These are phyloP conservation scores for Eumeta japonica DNA, from an alignment of 1,140 invertebrate genomes.

Conservation along the genomic window DNA sequence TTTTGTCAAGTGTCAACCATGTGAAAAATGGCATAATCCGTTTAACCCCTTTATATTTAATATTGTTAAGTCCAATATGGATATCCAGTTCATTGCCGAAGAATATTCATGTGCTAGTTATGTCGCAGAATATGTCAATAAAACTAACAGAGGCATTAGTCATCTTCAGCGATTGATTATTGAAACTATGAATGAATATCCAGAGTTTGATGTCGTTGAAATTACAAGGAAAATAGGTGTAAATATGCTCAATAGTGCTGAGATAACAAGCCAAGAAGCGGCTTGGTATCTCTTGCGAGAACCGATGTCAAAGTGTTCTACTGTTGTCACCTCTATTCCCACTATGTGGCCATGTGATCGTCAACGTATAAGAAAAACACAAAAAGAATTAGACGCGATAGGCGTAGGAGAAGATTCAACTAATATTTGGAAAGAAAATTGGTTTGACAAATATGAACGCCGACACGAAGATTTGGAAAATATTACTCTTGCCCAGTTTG, in stretches of 20 bases:
- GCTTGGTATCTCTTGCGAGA: background rate
- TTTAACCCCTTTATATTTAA: background rate
- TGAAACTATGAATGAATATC: slow-evolving; percentile 30
- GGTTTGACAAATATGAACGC: background rate
- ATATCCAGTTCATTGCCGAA: slow-evolving; percentile 31
- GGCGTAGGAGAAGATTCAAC: background rate
- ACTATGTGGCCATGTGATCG: background rate
- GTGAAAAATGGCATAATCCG: background rate
- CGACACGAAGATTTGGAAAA: background rate
- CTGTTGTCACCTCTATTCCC: background rate
- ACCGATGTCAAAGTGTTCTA: background rate
- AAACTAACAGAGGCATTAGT: slow-evolving; percentile 33
- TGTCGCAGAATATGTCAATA: slow-evolving; percentile 27
- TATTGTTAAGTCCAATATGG: slow-evolving; percentile 23
- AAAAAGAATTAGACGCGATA: background rate
- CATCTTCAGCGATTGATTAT: slow-evolving; percentile 27
- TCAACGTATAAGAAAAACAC: background rate
- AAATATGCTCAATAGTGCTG: background rate
- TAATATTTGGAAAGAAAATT: slow-evolving; percentile 1
- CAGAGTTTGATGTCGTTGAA: slow-evolving; percentile 29
- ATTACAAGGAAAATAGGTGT: slow-evolving; percentile 16
- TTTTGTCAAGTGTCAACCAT: background rate
- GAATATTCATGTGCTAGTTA: slow-evolving; percentile 32
- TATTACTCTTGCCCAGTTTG: slow-evolving; percentile 17
- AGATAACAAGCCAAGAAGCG: background rate